Percentiles rank a stretch among this genome's conserved stretches.
Conservation (phyloP, 2,113 vertebrate genomes). For the Lampris megalopsis region DNA sequence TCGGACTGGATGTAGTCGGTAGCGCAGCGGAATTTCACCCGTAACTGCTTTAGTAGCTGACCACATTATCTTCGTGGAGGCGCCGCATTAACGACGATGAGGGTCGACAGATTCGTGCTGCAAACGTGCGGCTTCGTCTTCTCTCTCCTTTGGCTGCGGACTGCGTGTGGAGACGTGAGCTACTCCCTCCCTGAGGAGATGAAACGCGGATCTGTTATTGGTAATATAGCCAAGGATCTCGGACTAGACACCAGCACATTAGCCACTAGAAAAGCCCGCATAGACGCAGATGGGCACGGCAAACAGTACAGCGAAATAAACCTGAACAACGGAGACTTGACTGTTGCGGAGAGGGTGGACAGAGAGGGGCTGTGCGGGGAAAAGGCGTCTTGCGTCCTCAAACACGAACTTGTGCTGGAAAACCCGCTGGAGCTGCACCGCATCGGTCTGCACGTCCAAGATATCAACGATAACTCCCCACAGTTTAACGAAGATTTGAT, state of each 20-base stretch:
- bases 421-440: conserved; percentile 50
- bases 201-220: conserved; percentile 68
- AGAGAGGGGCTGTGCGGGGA: conserved; percentile 74
- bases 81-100: conserved; percentile 5
- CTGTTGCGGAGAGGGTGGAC: conserved; percentile 71
- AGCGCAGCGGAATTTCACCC: no score
- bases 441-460: conserved; percentile 68
- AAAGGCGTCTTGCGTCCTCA: conserved; percentile 67
- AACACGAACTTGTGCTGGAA: conserved; percentile 70
- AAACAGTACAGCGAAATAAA: conserved; percentile 66
- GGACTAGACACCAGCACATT: conserved; percentile 63
- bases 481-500: conserved; percentile 56
- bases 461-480: conserved; percentile 81
- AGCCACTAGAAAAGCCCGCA: conserved; percentile 28
- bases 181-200: conserved; percentile 61
- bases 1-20: no score
- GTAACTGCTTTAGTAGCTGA: no score
- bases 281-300: conserved; percentile 20
- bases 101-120: not conserved
- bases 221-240: conserved; percentile 73
- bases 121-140: not conserved
- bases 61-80: no score
- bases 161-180: conserved; percentile 11
- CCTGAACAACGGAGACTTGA: conserved; percentile 69
- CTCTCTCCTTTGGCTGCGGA: not conserved